phyloP scores from a whole-genome alignment of 2,797 vertebrate genomes.

The Sebastiscus albofasciatus region DNA sequence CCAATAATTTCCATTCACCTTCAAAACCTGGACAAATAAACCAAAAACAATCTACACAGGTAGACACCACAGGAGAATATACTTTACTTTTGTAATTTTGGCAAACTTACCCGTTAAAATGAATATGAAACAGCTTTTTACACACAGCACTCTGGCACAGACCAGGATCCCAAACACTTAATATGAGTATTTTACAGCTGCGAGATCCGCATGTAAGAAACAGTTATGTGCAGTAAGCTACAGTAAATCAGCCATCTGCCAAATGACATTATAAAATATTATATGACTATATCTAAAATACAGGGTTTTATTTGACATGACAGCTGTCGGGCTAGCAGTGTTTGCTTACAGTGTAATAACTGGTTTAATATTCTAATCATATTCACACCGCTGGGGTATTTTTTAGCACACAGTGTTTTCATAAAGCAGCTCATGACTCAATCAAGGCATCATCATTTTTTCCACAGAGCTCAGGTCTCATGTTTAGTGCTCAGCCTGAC shows the following conservation, averaged over 20 bases:
- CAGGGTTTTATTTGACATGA: neutral
- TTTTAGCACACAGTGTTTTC: neutral
- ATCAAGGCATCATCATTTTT: neutral
- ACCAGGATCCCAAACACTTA: neutral
- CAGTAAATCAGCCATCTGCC: neutral
- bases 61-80: too few relatives aligned
- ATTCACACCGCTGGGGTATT: conserved; percentile 8
- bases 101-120: neutral
- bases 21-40: neutral
- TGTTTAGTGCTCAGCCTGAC: neutral
- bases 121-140: neutral
- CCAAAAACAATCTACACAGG: neutral
- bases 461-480: neutral
- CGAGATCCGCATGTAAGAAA: neutral
- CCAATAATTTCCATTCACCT: neutral
- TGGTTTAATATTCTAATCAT: conserved; percentile 18
- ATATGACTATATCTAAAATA: neutral
- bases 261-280: neutral
- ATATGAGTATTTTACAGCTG: neutral
- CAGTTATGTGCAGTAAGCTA: neutral
- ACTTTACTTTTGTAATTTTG: neutral
- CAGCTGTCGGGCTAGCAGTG: conserved; percentile 6
- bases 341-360: conserved; percentile 3
- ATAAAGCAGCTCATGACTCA: conserved; percentile 21
- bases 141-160: neutral